These are phyloP conservation scores for Grantiella picta DNA, from an alignment of 2,113 vertebrate genomes.

Conservation along the genomic window DNA sequence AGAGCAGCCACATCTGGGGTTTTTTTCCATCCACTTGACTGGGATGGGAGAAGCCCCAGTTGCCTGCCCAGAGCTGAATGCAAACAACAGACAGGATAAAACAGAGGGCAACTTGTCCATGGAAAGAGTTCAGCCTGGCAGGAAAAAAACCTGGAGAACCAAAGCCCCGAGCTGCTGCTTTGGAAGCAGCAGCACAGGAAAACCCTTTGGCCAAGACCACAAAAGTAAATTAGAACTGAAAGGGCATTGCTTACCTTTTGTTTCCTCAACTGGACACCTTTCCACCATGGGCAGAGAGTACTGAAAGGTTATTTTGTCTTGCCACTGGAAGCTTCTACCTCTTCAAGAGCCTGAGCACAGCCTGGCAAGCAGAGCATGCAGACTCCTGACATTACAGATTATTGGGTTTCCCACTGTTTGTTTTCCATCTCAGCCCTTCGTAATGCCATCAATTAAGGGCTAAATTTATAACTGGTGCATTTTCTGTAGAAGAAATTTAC, in stretches of 20 bases:
- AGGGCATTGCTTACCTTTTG: neutral
- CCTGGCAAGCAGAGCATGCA: neutral
- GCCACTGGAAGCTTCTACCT: neutral
- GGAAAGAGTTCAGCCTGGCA: neutral
- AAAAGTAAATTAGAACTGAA: neutral
- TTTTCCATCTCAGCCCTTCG: constrained; percentile 33
- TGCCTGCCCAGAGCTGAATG: neutral
- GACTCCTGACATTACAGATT: neutral
- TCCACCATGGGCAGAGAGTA: neutral
- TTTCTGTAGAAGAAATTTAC: constrained; percentile 29
- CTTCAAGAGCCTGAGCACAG: neutral
- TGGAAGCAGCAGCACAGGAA: neutral
- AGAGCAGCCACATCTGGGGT: neutral
- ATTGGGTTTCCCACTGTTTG: constrained; percentile 50
- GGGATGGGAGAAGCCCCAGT: neutral
- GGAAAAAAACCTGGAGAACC: neutral
- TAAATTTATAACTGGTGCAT: constrained; percentile 27
- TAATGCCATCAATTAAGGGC: constrained; percentile 27
- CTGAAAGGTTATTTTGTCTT: neutral
- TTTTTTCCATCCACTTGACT: neutral
- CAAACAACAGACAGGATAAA: neutral
- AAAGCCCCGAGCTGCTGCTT: neutral
- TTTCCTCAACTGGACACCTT: constrained; percentile 4
- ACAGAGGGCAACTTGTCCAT: neutral
- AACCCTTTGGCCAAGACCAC: neutral